Evolutionary conservation across 2,888 invertebrate genomes (phyloP), one percentile per base, ranked within the genome.

Genomic region (Dynastes hyllus): DNA sequence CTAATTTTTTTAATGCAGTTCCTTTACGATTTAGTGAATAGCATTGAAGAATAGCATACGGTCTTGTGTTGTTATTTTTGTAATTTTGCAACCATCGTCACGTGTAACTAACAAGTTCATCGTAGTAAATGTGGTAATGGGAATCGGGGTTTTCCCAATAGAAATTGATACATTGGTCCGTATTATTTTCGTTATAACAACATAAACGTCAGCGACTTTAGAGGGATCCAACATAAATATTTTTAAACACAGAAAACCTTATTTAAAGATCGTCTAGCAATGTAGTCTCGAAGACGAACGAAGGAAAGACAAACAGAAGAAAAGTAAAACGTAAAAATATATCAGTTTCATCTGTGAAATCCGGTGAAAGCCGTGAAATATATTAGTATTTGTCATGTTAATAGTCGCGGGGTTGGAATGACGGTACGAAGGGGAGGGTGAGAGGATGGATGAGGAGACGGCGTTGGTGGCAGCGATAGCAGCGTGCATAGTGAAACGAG

Each of bases 381-480:
- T 88, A 89, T 88, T 88, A 89, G 88, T 88, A 89, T 89, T 89
- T 89, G 88, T 89, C 88, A 88, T 88, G 88, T 88, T 88, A 89
- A 88, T 88, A 88, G 88, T 88, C 87, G 55, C 55, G 84, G 86
- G 87, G 88, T 86, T 86, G 61, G 45, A 75, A 61, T 75, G 73
- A 63, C 73, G 73, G 58, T 73, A 40, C 16, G 73, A 61, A 61
- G 27, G 73, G 40, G 85, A 80, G 82, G 82, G 55, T 22, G 53
- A 53, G 80, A 32, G 32, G 32, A 0, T 45, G 45, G 45, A 45
- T 2, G 45, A 45, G 45, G 8, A 8, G 45, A 78, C 78, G 78
- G 79, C 71, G 80, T 71, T 50, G 79, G 78, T 79, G 80, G 71
- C 83, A 83, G 84, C 73, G 85, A 81, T 82, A 82, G 84, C 83